These are phyloP conservation scores for Nomada fabriciana DNA, from an alignment of 2,888 invertebrate species.

Conservation along the genomic window DNA sequence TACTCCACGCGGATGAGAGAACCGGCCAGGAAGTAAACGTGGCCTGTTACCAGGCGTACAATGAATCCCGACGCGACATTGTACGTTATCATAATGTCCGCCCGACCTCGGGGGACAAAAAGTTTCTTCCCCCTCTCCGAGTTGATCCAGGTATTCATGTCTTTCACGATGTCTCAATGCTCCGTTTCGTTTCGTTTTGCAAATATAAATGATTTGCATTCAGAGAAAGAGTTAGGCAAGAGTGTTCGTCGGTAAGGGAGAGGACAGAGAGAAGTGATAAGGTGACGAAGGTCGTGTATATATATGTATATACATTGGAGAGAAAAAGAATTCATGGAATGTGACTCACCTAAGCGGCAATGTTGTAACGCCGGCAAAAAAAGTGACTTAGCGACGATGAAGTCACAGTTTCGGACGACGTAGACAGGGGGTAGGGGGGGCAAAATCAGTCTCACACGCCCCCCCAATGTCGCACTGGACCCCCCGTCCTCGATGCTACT, in stretches of 20 bases:
- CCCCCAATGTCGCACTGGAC: constrained; percentile 68
- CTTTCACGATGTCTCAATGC: constrained; percentile 2
- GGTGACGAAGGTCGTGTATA: neutral
- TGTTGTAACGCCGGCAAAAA: constrained; percentile 54
- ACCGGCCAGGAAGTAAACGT: constrained; percentile 48
- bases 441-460: constrained; percentile 73
- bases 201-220: constrained; percentile 14
- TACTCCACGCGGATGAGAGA: constrained; percentile 19
- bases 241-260: neutral
- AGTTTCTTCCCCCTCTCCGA: neutral
- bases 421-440: constrained; percentile 64
- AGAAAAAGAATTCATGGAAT: constrained; percentile 33
- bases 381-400: constrained; percentile 40
- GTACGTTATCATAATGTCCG: constrained; percentile 50
- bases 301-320: neutral
- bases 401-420: constrained; percentile 41
- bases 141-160: neutral
- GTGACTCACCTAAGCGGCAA: constrained; percentile 64
- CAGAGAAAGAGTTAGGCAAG: neutral
- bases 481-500: constrained; percentile 58
- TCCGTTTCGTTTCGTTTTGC: constrained; percentile 9
- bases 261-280: neutral
- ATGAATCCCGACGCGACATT: constrained; percentile 53
- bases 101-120: constrained; percentile 40
- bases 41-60: constrained; percentile 52